Base-by-base conservation (phyloP, 2,113 vertebrate genomes). In the Danio rerio region DNA sequence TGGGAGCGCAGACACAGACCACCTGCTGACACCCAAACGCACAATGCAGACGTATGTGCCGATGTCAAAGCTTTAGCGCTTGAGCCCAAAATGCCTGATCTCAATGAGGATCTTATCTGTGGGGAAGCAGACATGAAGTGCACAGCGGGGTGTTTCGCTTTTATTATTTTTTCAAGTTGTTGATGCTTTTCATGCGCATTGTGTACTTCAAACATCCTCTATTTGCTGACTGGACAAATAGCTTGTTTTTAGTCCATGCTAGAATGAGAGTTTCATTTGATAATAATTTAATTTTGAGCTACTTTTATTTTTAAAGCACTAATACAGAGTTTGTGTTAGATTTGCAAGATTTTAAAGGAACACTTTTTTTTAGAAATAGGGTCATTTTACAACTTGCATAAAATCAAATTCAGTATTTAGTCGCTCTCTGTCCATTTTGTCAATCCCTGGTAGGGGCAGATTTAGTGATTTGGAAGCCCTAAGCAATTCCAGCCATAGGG, bases 121-220 rank as follows among this genome's bases (percentile, higher is more conserved):
- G 47, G 86, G 83, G 71, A 87, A 87, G 69, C 86, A 87, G 83
- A 74, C 78, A 50, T 42, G 53, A 76, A 70, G 53, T 55, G 84
- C 82, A 80, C 85, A 81, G 74, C 73, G 62, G 73, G 85, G 52
- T 55, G 85, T 50, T 58, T 59, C 6, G 31, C 73, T 84, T 78
- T 59, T 77, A 69, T 86, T 86, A 83, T 86, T 84, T 55, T 71
- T 52, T 81, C 78, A 71, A 53, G 78, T 71, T 86, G 72, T 84
- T 78, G 45, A 84, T 59, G 71, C 75, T 84, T 86, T 69, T 80
- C 82, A 42, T 68, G 66, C 31, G 50, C 47, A 86, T 84, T 83
- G 73, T 83, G 56, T 80, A 49, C 53, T 47, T 47, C 62, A 61
- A 76, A 79, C 61, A 71, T 82, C 84, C 66, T 59, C 47, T 71